Conservation (phyloP, 2,113 vertebrate genomes). For the Ellobius talpinus region DNA sequence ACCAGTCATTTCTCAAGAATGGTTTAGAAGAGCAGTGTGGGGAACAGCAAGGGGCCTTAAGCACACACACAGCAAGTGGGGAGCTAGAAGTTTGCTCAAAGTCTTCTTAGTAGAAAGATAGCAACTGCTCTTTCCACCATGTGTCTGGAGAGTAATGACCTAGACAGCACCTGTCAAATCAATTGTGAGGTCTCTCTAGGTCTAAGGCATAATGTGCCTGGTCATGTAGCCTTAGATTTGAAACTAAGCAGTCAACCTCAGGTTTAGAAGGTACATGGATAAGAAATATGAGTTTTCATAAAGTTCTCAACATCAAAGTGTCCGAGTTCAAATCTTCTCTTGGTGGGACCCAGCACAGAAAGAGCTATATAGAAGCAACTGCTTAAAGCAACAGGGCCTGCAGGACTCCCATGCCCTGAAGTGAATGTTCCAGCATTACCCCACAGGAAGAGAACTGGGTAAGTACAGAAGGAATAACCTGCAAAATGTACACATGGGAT, state of each 20-base stretch:
- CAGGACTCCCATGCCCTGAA: not conserved
- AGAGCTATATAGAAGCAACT: not conserved
- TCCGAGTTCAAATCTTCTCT: not conserved
- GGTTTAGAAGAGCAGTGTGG: not conserved
- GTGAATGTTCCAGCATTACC: not conserved
- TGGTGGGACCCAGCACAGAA: not conserved
- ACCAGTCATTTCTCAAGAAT: not conserved
- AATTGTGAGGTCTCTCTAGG: not conserved
- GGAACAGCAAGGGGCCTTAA: accelerated
- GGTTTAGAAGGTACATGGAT: not conserved
- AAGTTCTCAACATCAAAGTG: not conserved
- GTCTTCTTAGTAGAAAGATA: not conserved
- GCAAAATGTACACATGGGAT: too few species aligned
- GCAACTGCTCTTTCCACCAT: not conserved
- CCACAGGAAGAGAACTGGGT: not conserved
- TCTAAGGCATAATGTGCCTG: not conserved
- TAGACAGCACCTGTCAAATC: not conserved
- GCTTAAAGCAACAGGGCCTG: not conserved
- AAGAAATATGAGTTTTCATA: not conserved
- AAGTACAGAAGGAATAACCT: not conserved
- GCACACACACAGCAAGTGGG: not conserved
- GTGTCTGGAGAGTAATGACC: not conserved
- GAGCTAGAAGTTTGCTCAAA: too few species aligned
- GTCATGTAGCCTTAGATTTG: not conserved
- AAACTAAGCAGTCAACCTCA: not conserved